Percentiles rank a stretch among this genome's conserved stretches.
phyloP scores from a whole-genome alignment of 2,888 invertebrate species.

The Plutella xylostella region DNA sequence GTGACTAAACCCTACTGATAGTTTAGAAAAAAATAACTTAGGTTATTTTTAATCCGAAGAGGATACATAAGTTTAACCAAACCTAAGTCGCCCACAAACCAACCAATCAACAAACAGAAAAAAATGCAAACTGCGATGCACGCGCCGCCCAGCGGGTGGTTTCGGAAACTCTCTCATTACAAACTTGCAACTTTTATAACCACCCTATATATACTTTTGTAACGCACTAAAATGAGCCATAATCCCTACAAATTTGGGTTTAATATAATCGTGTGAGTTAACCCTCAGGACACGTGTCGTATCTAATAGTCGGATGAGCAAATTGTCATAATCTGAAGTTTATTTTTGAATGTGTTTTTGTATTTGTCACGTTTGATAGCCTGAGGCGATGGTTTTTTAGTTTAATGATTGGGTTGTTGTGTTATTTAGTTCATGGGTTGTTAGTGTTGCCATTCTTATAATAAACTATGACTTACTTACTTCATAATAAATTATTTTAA shows the following conservation, averaged over 20 bases:
- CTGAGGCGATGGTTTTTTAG: neutral
- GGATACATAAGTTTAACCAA: neutral
- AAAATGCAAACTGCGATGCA: slow-evolving; percentile 10
- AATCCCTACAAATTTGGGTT: neutral
- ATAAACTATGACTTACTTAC: neutral
- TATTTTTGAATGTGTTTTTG: neutral
- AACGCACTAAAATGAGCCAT: neutral
- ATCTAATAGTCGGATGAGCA: too few relatives aligned
- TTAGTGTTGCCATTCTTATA: too few relatives aligned
- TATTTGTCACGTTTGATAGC: neutral
- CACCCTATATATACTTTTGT: neutral
- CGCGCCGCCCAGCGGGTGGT: slow-evolving; percentile 36
- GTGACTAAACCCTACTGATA: too few relatives aligned
- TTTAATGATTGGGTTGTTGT: neutral
- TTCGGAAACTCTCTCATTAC: slow-evolving; percentile 41
- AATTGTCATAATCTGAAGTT: slow-evolving; percentile 3
- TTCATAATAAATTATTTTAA: neutral
- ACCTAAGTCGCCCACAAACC: neutral
- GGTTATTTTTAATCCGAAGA: neutral
- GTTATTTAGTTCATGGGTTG: neutral
- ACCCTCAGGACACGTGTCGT: slow-evolving; percentile 1
- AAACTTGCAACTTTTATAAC: too few relatives aligned
- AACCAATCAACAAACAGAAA: slow-evolving; percentile 18
- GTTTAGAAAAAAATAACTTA: too few relatives aligned
- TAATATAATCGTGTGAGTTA: too few relatives aligned